These are phyloP conservation scores for Tinamus major DNA, from an alignment of 2,797 vertebrate genomes.

Conservation along the genomic window DNA sequence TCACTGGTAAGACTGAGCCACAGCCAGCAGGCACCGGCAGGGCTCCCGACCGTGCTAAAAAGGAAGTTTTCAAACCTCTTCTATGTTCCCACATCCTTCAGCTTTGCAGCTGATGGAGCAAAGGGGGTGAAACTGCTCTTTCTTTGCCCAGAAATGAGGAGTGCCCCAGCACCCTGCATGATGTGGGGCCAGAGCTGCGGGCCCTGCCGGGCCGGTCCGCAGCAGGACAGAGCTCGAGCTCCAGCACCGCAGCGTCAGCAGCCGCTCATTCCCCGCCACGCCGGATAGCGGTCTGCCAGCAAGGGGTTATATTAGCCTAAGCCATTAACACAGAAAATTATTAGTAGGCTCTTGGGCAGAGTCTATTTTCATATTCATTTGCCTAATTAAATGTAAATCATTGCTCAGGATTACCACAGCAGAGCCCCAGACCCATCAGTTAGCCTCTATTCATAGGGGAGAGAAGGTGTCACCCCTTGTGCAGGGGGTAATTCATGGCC, in stretches of 20 bases:
- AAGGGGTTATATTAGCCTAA: neutral
- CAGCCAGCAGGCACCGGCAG: too few relatives aligned
- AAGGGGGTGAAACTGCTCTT: neutral
- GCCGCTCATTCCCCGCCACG: accelerated
- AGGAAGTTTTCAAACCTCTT: neutral
- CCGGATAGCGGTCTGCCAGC: neutral
- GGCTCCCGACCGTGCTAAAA: too few relatives aligned
- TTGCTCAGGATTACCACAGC: neutral
- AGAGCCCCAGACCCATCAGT: neutral
- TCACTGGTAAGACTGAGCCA: too few relatives aligned
- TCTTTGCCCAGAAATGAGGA: neutral
- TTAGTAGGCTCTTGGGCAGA: slow-evolving; percentile 54
- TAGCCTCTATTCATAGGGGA: neutral
- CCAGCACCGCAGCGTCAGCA: accelerated
- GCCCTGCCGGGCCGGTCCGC: too few relatives aligned
- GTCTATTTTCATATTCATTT: slow-evolving; percentile 60
- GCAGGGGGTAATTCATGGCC: neutral
- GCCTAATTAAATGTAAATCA: slow-evolving; percentile 46
- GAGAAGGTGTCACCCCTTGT: neutral
- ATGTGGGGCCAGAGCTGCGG: too few relatives aligned
- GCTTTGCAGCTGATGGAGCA: too few relatives aligned
- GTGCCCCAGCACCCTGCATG: too few relatives aligned
- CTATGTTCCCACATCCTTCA: too few relatives aligned
- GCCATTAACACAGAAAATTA: slow-evolving; percentile 49
- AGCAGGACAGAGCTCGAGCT: neutral